Evolutionary conservation across 35 echinoderm and acorn worm species (phyloP).

Genomic region (Diadema setosum): DNA sequence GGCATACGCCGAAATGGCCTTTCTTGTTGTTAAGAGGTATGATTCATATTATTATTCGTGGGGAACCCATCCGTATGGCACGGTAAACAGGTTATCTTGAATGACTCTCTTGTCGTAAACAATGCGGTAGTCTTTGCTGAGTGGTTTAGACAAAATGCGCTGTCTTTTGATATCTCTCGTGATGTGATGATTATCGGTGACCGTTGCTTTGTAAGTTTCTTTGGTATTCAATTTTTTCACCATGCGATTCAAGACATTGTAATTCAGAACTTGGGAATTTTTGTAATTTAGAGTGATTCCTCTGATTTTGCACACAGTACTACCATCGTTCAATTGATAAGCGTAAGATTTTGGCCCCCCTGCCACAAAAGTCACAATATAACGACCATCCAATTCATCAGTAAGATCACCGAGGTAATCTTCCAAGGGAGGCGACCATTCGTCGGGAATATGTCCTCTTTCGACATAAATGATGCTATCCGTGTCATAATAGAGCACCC

Average conservation of each 20-base stretch:
- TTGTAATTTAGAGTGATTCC: slow-evolving; percentile 55
- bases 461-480: slow-evolving; percentile 7
- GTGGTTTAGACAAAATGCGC: background rate
- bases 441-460: background rate
- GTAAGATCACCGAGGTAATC: slow-evolving; percentile 47
- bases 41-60: background rate
- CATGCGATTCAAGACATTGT: slow-evolving; percentile 27
- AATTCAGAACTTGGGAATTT: slow-evolving; percentile 4
- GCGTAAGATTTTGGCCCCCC: slow-evolving; percentile 58
- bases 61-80: slow-evolving; percentile 27
- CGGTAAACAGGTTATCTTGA: background rate
- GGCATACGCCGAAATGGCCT: too few relatives aligned
- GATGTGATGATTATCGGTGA: slow-evolving; percentile 10
- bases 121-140: slow-evolving; percentile 26
- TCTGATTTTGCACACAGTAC: slow-evolving; percentile 43
- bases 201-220: background rate
- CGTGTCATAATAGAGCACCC: slow-evolving; percentile 39
- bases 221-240: background rate
- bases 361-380: slow-evolving; percentile 34
- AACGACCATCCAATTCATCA: slow-evolving; percentile 32
- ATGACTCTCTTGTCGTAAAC: slow-evolving; percentile 59
- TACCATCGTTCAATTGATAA: slow-evolving; percentile 40
- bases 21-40: background rate
- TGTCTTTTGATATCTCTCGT: slow-evolving; percentile 34
- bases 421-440: background rate